Percentiles rank a stretch among this genome's conserved stretches.
phyloP scores from a whole-genome alignment of 2,797 vertebrate genomes.

The Carapus acus region DNA sequence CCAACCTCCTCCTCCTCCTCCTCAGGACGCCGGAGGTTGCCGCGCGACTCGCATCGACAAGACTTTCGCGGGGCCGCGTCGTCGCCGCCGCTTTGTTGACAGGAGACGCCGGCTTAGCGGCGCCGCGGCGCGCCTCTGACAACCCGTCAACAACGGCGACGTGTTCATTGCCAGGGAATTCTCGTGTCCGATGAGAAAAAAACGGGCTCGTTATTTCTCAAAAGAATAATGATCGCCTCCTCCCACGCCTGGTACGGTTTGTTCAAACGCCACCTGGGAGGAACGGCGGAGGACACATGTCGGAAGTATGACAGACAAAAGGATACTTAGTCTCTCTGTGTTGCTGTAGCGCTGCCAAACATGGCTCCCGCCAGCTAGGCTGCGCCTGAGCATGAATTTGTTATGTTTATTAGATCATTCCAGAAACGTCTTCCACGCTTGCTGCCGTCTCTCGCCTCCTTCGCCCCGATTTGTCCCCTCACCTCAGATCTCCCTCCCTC shows the following conservation, averaged over 20 bases:
- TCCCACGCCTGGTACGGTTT: slow-evolving; percentile 49
- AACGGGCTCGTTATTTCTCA: slow-evolving; percentile 59
- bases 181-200: slow-evolving; percentile 47
- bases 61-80: no score
- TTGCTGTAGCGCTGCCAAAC: slow-evolving; percentile 16
- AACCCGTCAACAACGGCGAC: slow-evolving; percentile 47
- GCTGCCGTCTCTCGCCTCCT: slow-evolving; percentile 22
- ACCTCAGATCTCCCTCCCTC: slow-evolving; percentile 15
- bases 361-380: slow-evolving; percentile 1
- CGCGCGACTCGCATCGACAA: slow-evolving; percentile 31
- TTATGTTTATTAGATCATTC: slow-evolving; percentile 54
- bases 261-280: slow-evolving; percentile 51
- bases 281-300: slow-evolving; percentile 15
- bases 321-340: slow-evolving; percentile 21
- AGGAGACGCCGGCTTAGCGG: slow-evolving; percentile 40
- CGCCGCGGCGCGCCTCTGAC: slow-evolving; percentile 30
- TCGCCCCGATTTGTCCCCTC: no score
- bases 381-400: slow-evolving; percentile 13
- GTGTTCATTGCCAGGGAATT: slow-evolving; percentile 50
- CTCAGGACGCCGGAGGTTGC: slow-evolving; percentile 43
- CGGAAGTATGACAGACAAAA: slow-evolving; percentile 37
- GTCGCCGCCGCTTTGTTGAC: slow-evolving; percentile 50
- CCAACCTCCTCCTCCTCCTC: slow-evolving; percentile 44
- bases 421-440: slow-evolving; percentile 45
- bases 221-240: slow-evolving; percentile 40